Evolutionary conservation across 23 tunicate genomes (phyloP).

Genomic region (Styela clava): DNA sequence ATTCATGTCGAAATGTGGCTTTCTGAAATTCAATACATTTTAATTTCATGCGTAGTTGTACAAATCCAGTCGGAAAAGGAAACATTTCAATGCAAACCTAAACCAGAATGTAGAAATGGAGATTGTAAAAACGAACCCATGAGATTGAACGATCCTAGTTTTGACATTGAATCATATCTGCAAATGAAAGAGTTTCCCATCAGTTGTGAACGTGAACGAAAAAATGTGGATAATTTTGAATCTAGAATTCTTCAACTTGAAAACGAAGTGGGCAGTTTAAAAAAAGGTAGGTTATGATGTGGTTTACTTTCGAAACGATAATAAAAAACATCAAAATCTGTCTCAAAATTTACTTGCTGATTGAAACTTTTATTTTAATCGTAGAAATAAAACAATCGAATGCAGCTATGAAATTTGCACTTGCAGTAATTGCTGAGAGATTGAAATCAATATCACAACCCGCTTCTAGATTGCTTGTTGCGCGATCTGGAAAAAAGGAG

Average conservation of each 20-base stretch:
- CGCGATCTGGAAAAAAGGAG: too few relatives aligned
- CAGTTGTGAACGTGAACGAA: not conserved
- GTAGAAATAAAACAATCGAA: not conserved
- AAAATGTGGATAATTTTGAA: not conserved
- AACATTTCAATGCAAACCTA: not conserved
- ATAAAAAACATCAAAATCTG: too few relatives aligned
- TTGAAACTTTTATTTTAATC: too few relatives aligned
- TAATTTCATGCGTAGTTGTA: too few relatives aligned
- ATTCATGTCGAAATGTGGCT: too few relatives aligned
- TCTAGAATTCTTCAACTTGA: not conserved
- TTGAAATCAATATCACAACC: not conserved
- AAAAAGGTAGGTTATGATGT: not conserved
- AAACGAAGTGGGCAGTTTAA: not conserved
- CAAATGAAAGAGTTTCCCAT: not conserved
- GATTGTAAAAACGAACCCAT: not conserved
- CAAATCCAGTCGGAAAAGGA: too few relatives aligned
- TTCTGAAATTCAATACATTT: too few relatives aligned
- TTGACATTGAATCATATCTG: not conserved
- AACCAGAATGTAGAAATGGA: not conserved
- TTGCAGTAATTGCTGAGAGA: not conserved
- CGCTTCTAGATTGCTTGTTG: too few relatives aligned
- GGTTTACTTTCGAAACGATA: not conserved
- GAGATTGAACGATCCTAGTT: not conserved
- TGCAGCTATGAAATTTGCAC: not conserved
- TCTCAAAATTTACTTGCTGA: not conserved